A percentile compares a stretch with the other conserved stretches of the same genome.
Conservation (phyloP, 2,113 vertebrate genomes). For the Megatriorchis doriae region DNA sequence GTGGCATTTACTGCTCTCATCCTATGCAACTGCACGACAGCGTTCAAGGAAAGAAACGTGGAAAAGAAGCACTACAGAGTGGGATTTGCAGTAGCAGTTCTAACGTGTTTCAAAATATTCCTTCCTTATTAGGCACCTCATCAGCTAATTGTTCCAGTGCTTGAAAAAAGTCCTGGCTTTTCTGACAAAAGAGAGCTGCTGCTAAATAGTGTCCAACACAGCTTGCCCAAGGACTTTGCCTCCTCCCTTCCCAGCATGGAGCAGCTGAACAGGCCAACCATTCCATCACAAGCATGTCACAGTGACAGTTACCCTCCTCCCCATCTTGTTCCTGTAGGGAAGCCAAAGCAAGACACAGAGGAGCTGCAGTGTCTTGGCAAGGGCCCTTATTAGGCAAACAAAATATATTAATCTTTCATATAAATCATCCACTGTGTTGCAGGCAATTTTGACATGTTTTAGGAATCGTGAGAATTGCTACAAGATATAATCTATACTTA, state of each 20-base stretch:
- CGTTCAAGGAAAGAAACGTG: neutral
- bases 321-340: neutral
- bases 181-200: neutral
- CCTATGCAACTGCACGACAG: accelerated
- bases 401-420: neutral
- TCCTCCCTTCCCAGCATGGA: neutral
- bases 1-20: neutral
- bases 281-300: neutral
- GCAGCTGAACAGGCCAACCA: neutral
- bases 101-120: neutral
- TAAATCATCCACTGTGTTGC: neutral
- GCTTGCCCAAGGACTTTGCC: neutral
- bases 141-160: neutral
- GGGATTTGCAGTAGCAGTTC: neutral
- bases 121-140: neutral
- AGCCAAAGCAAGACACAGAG: neutral
- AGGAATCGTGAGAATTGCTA: neutral
- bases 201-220: neutral
- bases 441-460: neutral
- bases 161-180: neutral
- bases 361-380: neutral
- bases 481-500: slow-evolving; percentile 5
- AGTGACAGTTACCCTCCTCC: neutral
- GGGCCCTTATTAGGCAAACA: slow-evolving; percentile 6
- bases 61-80: neutral